Evolutionary conservation across 1,140 invertebrate genomes (phyloP), one percentile per base, ranked within the genome.

Genomic region (Macrobrachium rosenbergii): DNA sequence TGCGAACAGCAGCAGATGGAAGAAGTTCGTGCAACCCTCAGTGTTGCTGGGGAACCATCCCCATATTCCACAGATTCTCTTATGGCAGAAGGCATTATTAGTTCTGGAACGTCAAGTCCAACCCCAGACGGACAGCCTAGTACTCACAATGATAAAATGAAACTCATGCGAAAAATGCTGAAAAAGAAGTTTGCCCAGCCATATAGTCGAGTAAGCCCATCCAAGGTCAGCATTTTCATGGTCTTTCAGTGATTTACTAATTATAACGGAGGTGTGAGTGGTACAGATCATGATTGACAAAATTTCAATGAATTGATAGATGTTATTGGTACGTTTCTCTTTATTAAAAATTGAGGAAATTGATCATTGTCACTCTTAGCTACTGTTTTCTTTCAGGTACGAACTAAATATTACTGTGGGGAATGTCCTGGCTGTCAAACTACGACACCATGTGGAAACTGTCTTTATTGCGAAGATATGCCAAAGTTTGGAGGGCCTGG

Each of bases 401-500:
- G 88, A 72, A 89, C 87, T 58, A 89, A 89, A 45, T 89, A 89
- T 72, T 90, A 90, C 79, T 90, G 90, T 59, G 89, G 89, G 14
- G 88, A 89, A 59, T 90, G 90, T 77, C 88, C 89, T 43, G 90
- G 90, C 10, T 90, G 90, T 72, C 84, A 88, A 37, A 90, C 88
- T 11, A 90, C 88, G 16, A 83, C 87, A n/a, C 88, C 88, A 12
- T 90, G 90, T 72, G 88, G 89, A 5, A 77, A 88, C 77, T 90
- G 90, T 85, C 72, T 90, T 37, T 90, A 90, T 37, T 90, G 90
- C 78, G 83, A 88, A 37, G 90, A 90, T 58, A 90, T 90, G 88
- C 90, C 90, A n/a, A 90, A 90, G 84, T 90, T 90, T 80, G 90
- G 90, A 37, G 90, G 90, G 0, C 85, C 85, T 23, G 88, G 88